A percentile compares a stretch with the other conserved stretches of the same genome.
Evolutionary conservation across 2,113 vertebrate genomes (phyloP).

Genomic region (Ciconia stormi): DNA sequence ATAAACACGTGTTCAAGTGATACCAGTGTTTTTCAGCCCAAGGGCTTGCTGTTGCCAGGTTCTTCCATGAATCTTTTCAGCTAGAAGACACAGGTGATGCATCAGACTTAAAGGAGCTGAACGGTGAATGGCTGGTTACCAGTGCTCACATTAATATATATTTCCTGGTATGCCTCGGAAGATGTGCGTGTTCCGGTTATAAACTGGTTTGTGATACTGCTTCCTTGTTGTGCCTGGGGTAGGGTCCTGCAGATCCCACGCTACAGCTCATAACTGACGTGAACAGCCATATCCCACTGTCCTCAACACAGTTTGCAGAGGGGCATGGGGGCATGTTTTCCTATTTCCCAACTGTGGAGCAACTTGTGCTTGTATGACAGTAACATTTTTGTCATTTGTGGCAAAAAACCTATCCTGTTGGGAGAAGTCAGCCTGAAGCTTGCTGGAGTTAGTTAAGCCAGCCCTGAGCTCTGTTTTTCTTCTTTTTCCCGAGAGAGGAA

Average conservation of each 20-base stretch:
- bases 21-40: background rate
- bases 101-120: background rate
- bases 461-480: background rate
- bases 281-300: background rate
- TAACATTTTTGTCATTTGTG: background rate
- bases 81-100: background rate
- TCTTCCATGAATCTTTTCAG: background rate
- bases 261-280: background rate
- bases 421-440: background rate
- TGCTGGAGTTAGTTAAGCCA: background rate
- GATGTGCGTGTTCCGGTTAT: fast-evolving
- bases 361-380: background rate
- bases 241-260: background rate
- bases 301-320: background rate
- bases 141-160: fast-evolving
- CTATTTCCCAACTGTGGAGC: background rate
- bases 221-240: background rate
- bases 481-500: background rate
- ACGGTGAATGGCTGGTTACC: background rate
- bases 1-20: fast-evolving
- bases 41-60: background rate
- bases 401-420: background rate
- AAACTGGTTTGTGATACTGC: background rate
- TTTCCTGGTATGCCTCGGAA: background rate
- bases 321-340: fast-evolving